Evolutionary conservation across 2,888 invertebrate genomes (phyloP).

Genomic region (Podabrus alpinus): DNA sequence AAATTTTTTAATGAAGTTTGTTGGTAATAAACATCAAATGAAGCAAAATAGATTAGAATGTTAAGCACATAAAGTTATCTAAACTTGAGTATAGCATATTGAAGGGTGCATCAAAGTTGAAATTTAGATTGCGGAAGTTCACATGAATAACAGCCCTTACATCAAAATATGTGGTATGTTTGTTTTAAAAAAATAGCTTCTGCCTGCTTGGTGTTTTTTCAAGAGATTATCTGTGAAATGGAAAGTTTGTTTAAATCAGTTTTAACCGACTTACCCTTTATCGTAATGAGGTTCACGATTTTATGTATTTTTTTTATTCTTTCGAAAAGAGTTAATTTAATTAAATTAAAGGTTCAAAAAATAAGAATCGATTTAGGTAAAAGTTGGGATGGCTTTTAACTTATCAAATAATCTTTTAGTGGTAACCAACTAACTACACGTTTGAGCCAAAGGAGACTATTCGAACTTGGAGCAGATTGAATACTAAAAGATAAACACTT

Average conservation of each 20-base stretch:
- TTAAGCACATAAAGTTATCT: neutral
- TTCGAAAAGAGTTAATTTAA: neutral
- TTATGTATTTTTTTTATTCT: neutral
- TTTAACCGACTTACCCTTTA: neutral
- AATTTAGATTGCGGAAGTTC: neutral
- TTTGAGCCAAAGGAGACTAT: constrained; percentile 12
- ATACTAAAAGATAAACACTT: constrained; percentile 24
- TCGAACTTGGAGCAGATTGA: constrained; percentile 19
- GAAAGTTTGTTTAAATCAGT: neutral
- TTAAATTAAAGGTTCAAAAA: neutral
- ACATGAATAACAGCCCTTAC: neutral
- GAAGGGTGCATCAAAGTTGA: neutral
- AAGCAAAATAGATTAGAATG: neutral
- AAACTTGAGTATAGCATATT: neutral
- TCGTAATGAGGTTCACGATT: neutral
- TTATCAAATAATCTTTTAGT: constrained; percentile 5
- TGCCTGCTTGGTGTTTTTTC: neutral
- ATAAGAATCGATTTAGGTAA: neutral
- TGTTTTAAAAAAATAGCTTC: neutral
- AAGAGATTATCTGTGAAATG: neutral
- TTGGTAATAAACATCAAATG: neutral
- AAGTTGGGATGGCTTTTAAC: neutral
- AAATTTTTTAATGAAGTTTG: neutral
- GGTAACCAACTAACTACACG: constrained; percentile 12
- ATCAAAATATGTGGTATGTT: neutral